Conservation (phyloP, 1,140 invertebrate genomes). For the Leptinotarsa lineolata region DNA sequence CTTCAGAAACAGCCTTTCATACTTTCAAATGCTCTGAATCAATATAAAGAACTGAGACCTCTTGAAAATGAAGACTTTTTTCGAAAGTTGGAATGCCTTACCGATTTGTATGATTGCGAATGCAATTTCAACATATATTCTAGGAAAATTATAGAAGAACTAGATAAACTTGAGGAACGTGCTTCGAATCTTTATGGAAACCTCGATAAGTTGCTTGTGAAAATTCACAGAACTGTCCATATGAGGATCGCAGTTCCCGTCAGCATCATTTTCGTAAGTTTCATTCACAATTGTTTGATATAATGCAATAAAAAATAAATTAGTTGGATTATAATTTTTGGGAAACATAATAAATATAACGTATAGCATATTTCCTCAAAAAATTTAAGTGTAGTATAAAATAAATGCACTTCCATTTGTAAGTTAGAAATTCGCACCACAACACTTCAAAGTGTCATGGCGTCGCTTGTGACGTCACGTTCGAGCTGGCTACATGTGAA, state of each 20-base stretch:
- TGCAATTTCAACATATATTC: conserved; percentile 27
- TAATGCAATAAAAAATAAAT: not conserved
- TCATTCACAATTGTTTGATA: no score
- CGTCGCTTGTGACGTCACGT: not conserved
- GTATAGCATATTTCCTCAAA: no score
- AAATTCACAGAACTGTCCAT: conserved; percentile 63
- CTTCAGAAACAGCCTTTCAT: no score
- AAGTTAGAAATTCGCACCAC: no score
- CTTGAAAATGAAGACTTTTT: no score
- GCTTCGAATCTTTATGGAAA: conserved; percentile 56
- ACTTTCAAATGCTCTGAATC: no score
- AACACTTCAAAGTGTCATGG: no score
- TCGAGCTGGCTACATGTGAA: not conserved
- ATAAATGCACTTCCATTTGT: not conserved
- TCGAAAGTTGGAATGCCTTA: no score
- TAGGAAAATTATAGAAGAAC: conserved; percentile 63
- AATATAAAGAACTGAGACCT: no score
- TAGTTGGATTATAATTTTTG: not conserved
- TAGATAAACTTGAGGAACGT: conserved; percentile 59
- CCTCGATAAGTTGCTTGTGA: conserved; percentile 57
- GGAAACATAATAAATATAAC: not conserved
- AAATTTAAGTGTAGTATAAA: no score
- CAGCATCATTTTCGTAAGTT: conserved; percentile 66
- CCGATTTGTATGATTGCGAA: no score
- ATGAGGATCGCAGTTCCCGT: conserved; percentile 67